Evolutionary conservation across 2,888 invertebrate species (phyloP).

Genomic region (Hyppa rectilinea): DNA sequence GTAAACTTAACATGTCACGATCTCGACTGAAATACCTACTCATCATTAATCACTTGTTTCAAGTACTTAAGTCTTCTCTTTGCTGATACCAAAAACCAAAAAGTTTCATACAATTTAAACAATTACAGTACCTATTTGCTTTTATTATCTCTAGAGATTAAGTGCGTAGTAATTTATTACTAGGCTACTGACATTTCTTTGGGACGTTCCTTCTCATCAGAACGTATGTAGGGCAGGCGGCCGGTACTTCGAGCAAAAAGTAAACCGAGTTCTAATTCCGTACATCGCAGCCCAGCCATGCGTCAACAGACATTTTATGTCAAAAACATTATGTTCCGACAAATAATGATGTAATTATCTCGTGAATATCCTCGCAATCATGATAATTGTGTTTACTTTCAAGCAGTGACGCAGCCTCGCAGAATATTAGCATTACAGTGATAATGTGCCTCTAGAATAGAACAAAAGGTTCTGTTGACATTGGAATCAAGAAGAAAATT

Average conservation of each 20-base stretch:
- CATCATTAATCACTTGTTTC: constrained; percentile 8
- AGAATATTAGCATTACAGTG: constrained; percentile 43
- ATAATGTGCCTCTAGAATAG: constrained; percentile 35
- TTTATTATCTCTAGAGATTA: constrained; percentile 52
- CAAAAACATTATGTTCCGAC: constrained; percentile 38
- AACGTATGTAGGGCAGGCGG: constrained; percentile 60
- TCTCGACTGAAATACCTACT: neutral
- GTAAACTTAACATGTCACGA: constrained; percentile 6
- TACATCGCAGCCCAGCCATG: constrained; percentile 50
- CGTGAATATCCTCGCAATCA: constrained; percentile 40
- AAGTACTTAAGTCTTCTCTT: neutral
- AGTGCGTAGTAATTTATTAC: constrained; percentile 48
- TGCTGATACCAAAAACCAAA: neutral
- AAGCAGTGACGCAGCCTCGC: constrained; percentile 41
- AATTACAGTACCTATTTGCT: constrained; percentile 41
- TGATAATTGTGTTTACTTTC: constrained; percentile 62
- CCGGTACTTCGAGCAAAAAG: constrained; percentile 39
- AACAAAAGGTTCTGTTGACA: constrained; percentile 37
- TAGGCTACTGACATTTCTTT: constrained; percentile 60
- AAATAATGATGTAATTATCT: constrained; percentile 60
- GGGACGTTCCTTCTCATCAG: constrained; percentile 36
- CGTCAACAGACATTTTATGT: constrained; percentile 57
- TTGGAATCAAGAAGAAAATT: constrained; percentile 34
- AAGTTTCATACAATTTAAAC: constrained; percentile 14
- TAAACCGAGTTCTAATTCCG: constrained; percentile 62